Conservation (phyloP, 2,888 invertebrate species). For the Epinotia ramella region DNA sequence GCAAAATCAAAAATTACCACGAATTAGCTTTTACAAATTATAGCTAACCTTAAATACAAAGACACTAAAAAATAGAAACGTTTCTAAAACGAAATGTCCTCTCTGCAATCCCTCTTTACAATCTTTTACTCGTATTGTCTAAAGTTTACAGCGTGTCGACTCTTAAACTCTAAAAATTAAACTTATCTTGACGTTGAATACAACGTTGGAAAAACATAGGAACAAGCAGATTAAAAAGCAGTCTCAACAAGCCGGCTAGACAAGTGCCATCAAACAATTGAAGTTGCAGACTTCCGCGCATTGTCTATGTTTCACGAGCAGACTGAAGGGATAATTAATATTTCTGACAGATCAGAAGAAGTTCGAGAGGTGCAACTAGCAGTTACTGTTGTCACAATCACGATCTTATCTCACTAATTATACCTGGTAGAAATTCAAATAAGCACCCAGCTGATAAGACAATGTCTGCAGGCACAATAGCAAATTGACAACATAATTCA, state of each 20-base stretch:
- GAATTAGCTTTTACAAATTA: neutral
- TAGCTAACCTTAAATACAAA: neutral
- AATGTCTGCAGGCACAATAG: conserved; percentile 50
- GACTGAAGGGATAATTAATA: neutral
- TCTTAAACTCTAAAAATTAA: no score
- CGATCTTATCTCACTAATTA: conserved; percentile 28
- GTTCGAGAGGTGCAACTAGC: conserved; percentile 5
- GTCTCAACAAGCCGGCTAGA: conserved; percentile 63
- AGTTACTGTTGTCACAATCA: conserved; percentile 19
- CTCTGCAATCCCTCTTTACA: no score
- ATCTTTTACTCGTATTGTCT: no score
- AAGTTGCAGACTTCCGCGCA: conserved; percentile 65
- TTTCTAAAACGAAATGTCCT: no score
- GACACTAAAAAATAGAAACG: neutral
- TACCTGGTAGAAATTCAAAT: conserved; percentile 32
- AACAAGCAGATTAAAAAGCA: conserved; percentile 38
- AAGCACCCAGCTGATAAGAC: conserved; percentile 33
- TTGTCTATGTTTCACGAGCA: conserved; percentile 50
- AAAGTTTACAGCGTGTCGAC: no score
- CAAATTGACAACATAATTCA: conserved; percentile 52
- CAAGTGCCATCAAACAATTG: conserved; percentile 69
- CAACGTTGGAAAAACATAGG: conserved; percentile 35
- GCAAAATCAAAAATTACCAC: neutral
- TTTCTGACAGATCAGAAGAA: neutral
- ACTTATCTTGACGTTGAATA: neutral